These are phyloP conservation scores for Drosophila formosana DNA, from an alignment of 2,888 invertebrate genomes.

Conservation along the genomic window DNA sequence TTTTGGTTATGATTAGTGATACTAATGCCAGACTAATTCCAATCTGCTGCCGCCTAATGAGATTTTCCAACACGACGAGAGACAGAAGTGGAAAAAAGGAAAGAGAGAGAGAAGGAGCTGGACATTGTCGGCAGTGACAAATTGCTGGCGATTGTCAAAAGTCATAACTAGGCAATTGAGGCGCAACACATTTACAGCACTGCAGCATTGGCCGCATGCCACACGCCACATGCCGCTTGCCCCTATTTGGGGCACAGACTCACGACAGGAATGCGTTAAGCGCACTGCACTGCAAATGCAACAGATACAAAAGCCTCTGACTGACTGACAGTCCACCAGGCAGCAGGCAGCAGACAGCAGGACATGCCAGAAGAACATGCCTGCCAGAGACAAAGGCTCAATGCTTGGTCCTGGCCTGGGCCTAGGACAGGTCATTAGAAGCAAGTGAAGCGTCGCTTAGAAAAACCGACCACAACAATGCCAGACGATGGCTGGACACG, in stretches of 20 bases:
- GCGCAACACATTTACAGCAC: conserved; percentile 20
- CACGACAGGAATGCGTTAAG: conserved; percentile 38
- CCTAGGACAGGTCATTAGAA: conserved; percentile 30
- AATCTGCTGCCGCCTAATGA: not conserved
- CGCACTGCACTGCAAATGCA: conserved; percentile 46
- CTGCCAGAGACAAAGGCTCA: not conserved
- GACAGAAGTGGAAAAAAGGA: not conserved
- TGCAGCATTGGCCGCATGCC: conserved; percentile 24
- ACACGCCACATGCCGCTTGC: conserved; percentile 13
- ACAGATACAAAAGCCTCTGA: conserved; percentile 45
- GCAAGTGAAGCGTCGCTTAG: conserved; percentile 34
- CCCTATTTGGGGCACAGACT: not conserved
- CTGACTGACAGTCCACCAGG: conserved; percentile 24
- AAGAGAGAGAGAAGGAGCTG: not conserved
- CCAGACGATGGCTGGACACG: conserved; percentile 22
- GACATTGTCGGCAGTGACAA: conserved; percentile 21
- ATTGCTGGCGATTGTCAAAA: conserved; percentile 36
- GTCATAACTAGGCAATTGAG: conserved; percentile 40
- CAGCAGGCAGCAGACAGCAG: not conserved
- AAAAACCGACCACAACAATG: conserved; percentile 32
- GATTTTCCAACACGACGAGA: not conserved
- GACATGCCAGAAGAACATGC: conserved; percentile 4
- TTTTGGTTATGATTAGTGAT: too few species aligned
- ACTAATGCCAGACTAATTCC: too few species aligned
- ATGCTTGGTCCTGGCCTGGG: not conserved